Conservation (phyloP, 2,113 vertebrate genomes). For the Tachuris rubrigastra region DNA sequence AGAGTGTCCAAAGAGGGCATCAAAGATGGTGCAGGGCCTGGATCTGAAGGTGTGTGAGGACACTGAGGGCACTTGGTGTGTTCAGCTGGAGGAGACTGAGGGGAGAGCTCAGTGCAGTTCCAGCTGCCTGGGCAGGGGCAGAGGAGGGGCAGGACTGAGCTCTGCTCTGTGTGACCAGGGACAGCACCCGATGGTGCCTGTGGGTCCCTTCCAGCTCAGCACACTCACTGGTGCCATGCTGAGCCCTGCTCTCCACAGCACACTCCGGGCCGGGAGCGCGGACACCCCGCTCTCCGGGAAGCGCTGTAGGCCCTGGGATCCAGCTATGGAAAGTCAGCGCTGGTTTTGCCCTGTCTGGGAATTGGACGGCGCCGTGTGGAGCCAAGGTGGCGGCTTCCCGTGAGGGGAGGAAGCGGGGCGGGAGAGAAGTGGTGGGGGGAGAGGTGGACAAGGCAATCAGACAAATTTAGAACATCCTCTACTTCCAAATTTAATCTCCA, state of each 20-base stretch:
- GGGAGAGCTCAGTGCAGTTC: background rate
- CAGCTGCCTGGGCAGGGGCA: background rate
- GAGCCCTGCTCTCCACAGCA: background rate
- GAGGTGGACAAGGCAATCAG: background rate
- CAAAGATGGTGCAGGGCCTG: background rate
- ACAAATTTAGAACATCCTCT: slow-evolving; percentile 74
- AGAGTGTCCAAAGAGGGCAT: background rate
- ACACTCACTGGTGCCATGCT: background rate
- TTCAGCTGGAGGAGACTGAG: background rate
- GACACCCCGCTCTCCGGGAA: background rate
- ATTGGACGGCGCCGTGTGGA: slow-evolving; percentile 25
- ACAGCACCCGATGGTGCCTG: background rate
- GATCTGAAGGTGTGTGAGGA: background rate
- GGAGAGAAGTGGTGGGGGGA: background rate
- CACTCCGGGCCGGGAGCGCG: too few relatives aligned
- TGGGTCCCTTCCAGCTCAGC: background rate
- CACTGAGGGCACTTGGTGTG: background rate
- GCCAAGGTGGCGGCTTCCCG: slow-evolving; percentile 81
- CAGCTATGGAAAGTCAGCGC: background rate
- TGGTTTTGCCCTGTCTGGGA: background rate
- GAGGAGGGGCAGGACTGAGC: background rate
- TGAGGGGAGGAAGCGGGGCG: slow-evolving; percentile 75
- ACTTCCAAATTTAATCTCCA: slow-evolving; percentile 66
- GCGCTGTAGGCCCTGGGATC: background rate
- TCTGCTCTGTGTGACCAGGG: background rate